Conservation (phyloP, 1,140 invertebrate species). For the Idris sp. region DNA sequence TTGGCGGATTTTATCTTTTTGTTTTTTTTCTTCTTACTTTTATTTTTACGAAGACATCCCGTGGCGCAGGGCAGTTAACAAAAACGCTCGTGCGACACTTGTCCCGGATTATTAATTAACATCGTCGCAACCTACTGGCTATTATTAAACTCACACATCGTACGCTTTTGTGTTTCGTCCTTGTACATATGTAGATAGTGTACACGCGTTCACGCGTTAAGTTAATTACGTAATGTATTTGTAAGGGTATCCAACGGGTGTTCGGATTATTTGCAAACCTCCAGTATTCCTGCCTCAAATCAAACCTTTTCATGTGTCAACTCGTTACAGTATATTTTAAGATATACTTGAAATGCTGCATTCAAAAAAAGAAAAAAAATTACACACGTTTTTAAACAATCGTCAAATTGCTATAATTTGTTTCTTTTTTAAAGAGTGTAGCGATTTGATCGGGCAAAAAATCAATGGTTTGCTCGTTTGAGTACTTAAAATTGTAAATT, state of each 20-base stretch:
- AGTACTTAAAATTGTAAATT: too few relatives aligned
- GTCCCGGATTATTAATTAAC: constrained; percentile 67
- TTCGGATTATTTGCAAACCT: constrained; percentile 42
- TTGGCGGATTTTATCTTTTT: constrained; percentile 35
- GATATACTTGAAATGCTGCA: too few relatives aligned
- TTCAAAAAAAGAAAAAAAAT: too few relatives aligned
- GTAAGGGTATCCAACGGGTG: constrained; percentile 61
- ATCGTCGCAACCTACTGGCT: constrained; percentile 59
- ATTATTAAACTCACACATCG: constrained; percentile 57
- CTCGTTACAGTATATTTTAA: too few relatives aligned
- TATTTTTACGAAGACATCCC: constrained; percentile 40
- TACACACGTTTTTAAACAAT: too few relatives aligned
- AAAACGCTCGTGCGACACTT: constrained; percentile 53
- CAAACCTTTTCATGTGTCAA: neutral
- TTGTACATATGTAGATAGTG: constrained; percentile 76
- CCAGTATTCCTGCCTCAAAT: constrained; percentile 18
- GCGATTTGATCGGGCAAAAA: too few relatives aligned
- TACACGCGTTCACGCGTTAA: constrained; percentile 63
- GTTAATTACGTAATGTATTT: constrained; percentile 66
- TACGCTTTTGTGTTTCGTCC: constrained; percentile 71
- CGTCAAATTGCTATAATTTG: too few relatives aligned
- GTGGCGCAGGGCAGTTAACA: constrained; percentile 35
- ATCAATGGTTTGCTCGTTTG: too few relatives aligned
- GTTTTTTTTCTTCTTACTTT: too few relatives aligned
- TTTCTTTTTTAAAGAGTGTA: too few relatives aligned